Evolutionary conservation across 2,797 vertebrate species (phyloP).

Genomic region (Cuculus canorus): DNA sequence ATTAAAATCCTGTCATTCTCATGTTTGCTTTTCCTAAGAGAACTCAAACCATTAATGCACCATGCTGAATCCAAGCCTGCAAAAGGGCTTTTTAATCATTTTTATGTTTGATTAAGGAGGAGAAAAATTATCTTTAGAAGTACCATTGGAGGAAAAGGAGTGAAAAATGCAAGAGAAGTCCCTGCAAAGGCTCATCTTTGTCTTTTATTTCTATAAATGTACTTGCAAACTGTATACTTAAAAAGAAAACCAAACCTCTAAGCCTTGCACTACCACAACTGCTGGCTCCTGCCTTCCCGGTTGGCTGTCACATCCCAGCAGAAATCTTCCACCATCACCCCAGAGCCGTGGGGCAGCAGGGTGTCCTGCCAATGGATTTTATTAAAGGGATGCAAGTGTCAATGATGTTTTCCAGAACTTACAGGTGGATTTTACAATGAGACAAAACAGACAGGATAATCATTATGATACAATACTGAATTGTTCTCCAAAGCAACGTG

Average conservation of each 20-base stretch:
- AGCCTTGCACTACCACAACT: background rate
- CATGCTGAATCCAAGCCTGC: background rate
- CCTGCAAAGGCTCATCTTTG: background rate
- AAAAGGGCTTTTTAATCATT: background rate
- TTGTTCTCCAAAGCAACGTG: rapidly evolving
- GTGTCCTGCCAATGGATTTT: background rate
- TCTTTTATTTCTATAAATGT: background rate
- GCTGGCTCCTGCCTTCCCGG: background rate
- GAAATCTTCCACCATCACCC: background rate
- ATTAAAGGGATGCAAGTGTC: slow-evolving; percentile 29
- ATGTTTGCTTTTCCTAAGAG: background rate
- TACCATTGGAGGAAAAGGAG: background rate
- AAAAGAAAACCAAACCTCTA: background rate
- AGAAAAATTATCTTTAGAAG: background rate
- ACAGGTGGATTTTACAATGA: background rate
- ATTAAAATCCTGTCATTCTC: slow-evolving; percentile 13
- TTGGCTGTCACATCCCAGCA: background rate
- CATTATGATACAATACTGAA: background rate
- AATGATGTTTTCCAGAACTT: slow-evolving; percentile 6
- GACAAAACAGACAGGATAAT: slow-evolving; percentile 5
- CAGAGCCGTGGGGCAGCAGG: background rate
- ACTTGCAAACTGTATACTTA: background rate
- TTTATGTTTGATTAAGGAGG: background rate
- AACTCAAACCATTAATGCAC: rapidly evolving
- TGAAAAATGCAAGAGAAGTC: background rate